phyloP scores from a whole-genome alignment of 2,797 vertebrate genomes.

The Thunnus albacares region DNA sequence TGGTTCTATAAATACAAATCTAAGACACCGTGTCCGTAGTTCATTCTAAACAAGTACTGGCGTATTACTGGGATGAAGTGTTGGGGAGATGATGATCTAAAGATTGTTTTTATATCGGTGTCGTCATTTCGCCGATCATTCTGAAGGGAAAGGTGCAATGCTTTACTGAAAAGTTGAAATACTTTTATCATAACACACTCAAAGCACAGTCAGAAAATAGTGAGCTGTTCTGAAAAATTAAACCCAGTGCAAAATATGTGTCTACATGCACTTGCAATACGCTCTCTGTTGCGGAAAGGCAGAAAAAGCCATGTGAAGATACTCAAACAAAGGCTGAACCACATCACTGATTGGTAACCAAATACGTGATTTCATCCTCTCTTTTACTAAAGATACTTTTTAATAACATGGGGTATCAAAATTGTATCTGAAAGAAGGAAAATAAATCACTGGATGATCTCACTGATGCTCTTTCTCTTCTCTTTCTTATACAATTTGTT shows the following conservation, averaged over 20 bases:
- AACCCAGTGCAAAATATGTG: neutral
- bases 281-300: neutral
- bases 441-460: neutral
- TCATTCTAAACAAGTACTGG: constrained; percentile 40
- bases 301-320: neutral
- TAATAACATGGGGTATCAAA: too few species aligned
- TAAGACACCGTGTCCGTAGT: constrained; percentile 24
- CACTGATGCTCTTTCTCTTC: neutral
- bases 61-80: constrained; percentile 32
- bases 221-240: constrained; percentile 22
- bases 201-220: constrained; percentile 16
- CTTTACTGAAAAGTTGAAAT: constrained; percentile 46
- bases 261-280: neutral
- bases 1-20: constrained; percentile 51
- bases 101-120: constrained; percentile 47
- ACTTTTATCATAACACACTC: constrained; percentile 48
- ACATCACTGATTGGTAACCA: neutral
- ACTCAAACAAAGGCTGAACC: neutral
- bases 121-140: constrained; percentile 60
- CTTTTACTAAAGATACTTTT: constrained; percentile 9
- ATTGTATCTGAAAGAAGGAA: neutral
- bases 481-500: neutral
- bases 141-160: constrained; percentile 35
- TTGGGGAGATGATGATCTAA: constrained; percentile 43
- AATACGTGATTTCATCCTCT: neutral